Percentiles rank a stretch among this genome's conserved stretches.
These are phyloP conservation scores for Ictalurus punctatus DNA, from an alignment of 2,113 vertebrate genomes.

Conservation along the genomic window DNA sequence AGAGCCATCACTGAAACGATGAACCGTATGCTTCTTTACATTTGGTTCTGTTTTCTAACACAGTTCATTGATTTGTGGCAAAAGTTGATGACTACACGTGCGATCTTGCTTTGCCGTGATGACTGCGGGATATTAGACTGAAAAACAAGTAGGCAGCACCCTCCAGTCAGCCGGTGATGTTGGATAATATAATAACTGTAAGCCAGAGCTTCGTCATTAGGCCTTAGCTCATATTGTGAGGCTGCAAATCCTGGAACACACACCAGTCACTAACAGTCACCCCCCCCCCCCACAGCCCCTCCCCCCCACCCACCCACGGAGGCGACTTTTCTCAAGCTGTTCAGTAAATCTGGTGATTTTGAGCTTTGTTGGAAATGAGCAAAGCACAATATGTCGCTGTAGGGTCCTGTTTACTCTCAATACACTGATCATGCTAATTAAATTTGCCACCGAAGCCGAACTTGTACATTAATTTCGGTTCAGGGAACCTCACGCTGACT, in stretches of 20 bases:
- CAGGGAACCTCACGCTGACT: neutral
- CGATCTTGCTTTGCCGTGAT: neutral
- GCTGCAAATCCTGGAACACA: neutral
- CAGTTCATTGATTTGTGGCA: neutral
- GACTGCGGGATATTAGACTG: neutral
- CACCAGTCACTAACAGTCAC: neutral
- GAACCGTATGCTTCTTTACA: neutral
- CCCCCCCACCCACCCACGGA: neutral
- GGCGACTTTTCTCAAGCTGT: constrained; percentile 16
- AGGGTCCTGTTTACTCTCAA: constrained; percentile 12
- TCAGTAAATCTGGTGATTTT: constrained; percentile 17
- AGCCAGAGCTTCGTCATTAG: neutral
- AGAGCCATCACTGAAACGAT: neutral
- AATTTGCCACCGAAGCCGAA: neutral
- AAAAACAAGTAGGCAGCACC: constrained; percentile 5
- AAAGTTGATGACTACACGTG: neutral
- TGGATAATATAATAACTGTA: neutral
- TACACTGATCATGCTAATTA: neutral
- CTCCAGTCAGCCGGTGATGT: neutral
- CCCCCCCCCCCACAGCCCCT: neutral
- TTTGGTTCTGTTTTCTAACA: neutral
- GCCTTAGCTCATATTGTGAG: neutral
- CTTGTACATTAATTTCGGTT: neutral
- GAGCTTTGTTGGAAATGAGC: neutral
- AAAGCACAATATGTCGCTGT: constrained; percentile 9